Evolutionary conservation across 2,113 vertebrate species (phyloP).

Genomic region (Loxodonta africana): DNA sequence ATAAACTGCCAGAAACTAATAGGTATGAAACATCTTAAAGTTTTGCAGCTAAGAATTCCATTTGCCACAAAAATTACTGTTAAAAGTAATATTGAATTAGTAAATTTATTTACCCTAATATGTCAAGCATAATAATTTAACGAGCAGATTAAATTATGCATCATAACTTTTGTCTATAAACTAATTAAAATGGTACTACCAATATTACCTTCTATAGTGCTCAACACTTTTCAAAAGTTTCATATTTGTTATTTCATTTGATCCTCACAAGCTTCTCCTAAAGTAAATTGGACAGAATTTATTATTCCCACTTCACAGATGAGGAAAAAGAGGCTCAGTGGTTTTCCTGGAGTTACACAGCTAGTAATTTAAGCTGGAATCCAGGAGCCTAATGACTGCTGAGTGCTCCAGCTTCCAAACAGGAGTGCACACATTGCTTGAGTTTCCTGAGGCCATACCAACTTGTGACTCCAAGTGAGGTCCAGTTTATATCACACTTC

Average conservation of each 20-base stretch:
- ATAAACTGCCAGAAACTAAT: neutral
- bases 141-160: constrained; percentile 9
- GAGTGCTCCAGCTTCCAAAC: neutral
- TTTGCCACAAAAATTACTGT: constrained; percentile 32
- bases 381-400: neutral
- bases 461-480: neutral
- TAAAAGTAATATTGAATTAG: constrained; percentile 43
- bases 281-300: constrained; percentile 41
- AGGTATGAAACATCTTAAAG: constrained; percentile 20
- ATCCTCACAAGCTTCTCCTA: neutral
- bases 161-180: neutral
- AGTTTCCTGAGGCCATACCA: neutral
- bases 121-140: neutral
- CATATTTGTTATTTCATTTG: neutral
- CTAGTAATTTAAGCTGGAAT: neutral
- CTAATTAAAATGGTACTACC: neutral
- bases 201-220: neutral
- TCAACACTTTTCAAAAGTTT: constrained; percentile 21
- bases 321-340: too few species aligned
- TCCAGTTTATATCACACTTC: neutral
- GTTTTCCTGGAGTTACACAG: neutral
- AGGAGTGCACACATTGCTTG: too few species aligned
- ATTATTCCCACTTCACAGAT: too few species aligned
- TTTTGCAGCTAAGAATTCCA: constrained; percentile 40
- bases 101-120: constrained; percentile 46